phyloP scores from a whole-genome alignment of 2,888 invertebrate species.

The Philopedon plagiatum region DNA sequence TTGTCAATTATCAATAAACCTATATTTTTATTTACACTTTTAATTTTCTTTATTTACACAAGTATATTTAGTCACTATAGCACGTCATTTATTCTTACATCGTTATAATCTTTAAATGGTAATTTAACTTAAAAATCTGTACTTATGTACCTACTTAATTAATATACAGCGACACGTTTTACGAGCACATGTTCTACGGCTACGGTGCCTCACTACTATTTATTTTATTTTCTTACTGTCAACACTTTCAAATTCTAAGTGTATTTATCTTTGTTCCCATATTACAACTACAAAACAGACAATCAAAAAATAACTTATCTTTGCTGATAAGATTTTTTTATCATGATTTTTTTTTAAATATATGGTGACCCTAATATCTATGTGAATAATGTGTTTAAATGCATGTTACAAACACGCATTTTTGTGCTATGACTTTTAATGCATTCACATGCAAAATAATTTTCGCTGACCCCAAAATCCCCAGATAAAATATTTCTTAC shows the following conservation, averaged over 20 bases:
- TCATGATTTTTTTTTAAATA: neutral
- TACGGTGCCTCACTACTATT: neutral
- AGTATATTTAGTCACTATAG: neutral
- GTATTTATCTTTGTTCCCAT: too few species aligned
- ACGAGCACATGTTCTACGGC: neutral
- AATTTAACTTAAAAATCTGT: too few species aligned
- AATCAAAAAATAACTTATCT: neutral
- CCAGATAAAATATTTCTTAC: too few species aligned
- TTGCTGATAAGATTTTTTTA: neutral
- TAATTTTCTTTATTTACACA: neutral
- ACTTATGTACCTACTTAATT: neutral
- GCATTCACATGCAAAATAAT: too few species aligned
- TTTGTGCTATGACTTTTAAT: too few species aligned
- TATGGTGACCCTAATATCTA: neutral
- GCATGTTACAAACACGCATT: too few species aligned
- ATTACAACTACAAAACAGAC: neutral
- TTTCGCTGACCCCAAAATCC: too few species aligned
- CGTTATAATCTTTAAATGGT: neutral
- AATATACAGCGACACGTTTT: too few species aligned
- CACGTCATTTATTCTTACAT: neutral
- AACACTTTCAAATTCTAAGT: neutral
- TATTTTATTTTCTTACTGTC: neutral
- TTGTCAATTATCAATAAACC: neutral
- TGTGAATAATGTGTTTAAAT: too few species aligned
- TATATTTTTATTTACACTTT: neutral